Percentiles rank a stretch among this genome's conserved stretches.
These are phyloP conservation scores for Asobara japonica DNA, from an alignment of 1,140 invertebrate genomes.

Conservation along the genomic window DNA sequence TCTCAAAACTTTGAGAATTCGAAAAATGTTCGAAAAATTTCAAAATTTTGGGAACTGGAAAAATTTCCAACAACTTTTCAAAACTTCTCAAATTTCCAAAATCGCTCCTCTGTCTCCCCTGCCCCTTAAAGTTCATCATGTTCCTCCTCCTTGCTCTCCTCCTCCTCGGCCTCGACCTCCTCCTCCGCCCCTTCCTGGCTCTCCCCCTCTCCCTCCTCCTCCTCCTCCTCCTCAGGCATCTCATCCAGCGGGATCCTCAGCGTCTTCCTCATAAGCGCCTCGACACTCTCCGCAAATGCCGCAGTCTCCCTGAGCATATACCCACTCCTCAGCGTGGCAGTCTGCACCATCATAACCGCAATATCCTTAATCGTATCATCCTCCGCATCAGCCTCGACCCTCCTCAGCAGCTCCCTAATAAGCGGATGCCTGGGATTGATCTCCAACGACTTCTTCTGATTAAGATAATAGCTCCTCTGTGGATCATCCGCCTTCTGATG, in stretches of 20 bases:
- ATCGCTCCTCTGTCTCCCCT: too few species aligned
- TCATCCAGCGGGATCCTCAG: slow-evolving; percentile 86
- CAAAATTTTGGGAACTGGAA: too few species aligned
- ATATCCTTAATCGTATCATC: slow-evolving; percentile 88
- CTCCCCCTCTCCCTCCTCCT: slow-evolving; percentile 64
- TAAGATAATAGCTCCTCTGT: slow-evolving; percentile 89
- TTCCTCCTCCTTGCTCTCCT: slow-evolving; percentile 49
- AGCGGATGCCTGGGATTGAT: slow-evolving; percentile 98
- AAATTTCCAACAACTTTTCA: too few species aligned
- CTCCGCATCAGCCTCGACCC: slow-evolving; percentile 82
- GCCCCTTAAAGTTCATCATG: slow-evolving; percentile 60
- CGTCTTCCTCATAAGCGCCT: slow-evolving; percentile 84
- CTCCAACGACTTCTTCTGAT: slow-evolving; percentile 97
- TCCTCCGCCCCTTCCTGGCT: slow-evolving; percentile 65
- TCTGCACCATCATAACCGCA: slow-evolving; percentile 92
- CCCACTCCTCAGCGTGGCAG: slow-evolving; percentile 91
- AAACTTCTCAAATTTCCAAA: too few species aligned
- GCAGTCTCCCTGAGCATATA: slow-evolving; percentile 88
- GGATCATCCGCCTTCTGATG: slow-evolving; percentile 96
- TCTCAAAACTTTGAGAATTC: background rate
- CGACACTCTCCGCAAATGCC: slow-evolving; percentile 87
- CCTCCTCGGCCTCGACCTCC: slow-evolving; percentile 51
- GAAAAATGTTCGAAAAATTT: too few species aligned
- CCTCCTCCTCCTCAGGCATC: slow-evolving; percentile 69
- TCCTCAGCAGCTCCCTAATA: slow-evolving; percentile 87